phyloP scores from a whole-genome alignment of 2,797 vertebrate species.

The Hydrocynus forskahlii region DNA sequence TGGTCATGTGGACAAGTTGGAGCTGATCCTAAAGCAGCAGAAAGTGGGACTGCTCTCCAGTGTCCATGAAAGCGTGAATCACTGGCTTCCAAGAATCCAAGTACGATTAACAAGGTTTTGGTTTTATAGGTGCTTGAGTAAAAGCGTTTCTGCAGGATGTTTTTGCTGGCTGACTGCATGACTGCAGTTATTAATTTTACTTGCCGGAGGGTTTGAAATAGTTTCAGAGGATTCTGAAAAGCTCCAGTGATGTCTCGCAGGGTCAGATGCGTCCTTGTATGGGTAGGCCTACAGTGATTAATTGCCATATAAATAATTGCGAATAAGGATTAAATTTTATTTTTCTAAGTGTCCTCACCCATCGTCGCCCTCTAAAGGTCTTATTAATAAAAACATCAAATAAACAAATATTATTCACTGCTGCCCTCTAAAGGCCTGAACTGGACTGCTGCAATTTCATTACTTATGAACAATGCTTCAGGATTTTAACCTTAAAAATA shows the following conservation, averaged over 20 bases:
- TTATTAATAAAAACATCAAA: too few species aligned
- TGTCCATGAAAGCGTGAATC: not conserved
- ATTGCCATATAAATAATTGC: too few species aligned
- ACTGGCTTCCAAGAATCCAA: conserved; percentile 5
- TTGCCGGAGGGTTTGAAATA: conserved; percentile 5
- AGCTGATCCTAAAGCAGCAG: not conserved
- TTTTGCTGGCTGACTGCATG: conserved; percentile 5
- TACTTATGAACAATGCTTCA: too few species aligned
- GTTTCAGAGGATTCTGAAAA: not conserved
- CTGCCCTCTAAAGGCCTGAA: too few species aligned
- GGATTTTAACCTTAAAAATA: too few species aligned
- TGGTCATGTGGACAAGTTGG: not conserved
- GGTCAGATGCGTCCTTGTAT: too few species aligned
- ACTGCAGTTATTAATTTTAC: conserved; percentile 25
- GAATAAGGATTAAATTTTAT: too few species aligned
- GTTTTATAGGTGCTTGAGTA: not conserved
- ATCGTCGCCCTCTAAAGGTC: too few species aligned
- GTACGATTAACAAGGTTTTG: conserved; percentile 1
- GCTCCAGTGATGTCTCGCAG: not conserved
- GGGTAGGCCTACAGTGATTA: too few species aligned
- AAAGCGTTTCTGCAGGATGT: not conserved
- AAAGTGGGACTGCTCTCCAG: not conserved
- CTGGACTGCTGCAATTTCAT: too few species aligned
- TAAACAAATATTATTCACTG: too few species aligned
- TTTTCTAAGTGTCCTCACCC: too few species aligned